Base-by-base conservation (phyloP, 2,888 invertebrate genomes). In the Drosophila borealis region DNA sequence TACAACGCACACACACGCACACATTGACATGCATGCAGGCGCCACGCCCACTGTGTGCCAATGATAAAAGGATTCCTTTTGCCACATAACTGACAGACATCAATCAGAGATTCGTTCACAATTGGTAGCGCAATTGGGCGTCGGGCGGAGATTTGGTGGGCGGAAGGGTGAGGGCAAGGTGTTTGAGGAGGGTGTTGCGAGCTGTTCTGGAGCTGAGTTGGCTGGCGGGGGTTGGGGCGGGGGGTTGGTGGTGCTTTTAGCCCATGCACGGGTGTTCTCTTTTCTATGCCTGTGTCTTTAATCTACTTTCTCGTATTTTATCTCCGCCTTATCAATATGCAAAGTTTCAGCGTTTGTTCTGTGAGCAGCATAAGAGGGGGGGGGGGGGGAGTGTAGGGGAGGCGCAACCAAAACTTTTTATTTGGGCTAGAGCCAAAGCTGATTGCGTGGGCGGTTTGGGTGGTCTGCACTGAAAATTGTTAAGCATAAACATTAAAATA, bases 401-500 rank as follows among this genome's bases (percentile, higher is more conserved):
- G 61, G 54, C 64, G 54, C 49, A 65, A 45, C 46, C 39, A 67
- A 67, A 81, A 67, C 64, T 74, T 79, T 76, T 29, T 29, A 21
- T 13, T 34, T 19, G 17, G 51, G 60, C 78, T 61, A 64, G 49
- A 70, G 74, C 79, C 21, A 56, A 59, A 57, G 70, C 76, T 71
- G 80, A 77, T 79, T 80, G 72, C 60, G 63, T 57, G 74, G 55
- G 57, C 53, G 59, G 29, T 17, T 49, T 36, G 65, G 50, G 36
- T 49, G 64, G 65, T 29, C 55, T 70, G 71, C 83, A 80, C 54
- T 74, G 68, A 48, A 79, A 88, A 89, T 89, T 87, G 88, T 89
- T 88, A 81, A 85, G 88, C 86, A 88, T 71, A 88, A 82, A 70
- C 88, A 89, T 88, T 85, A 89, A 89, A 85, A 89, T 89, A 89